A percentile compares a stretch with the other conserved stretches of the same genome.
These are phyloP conservation scores for Sebastes taczanowskii DNA, from an alignment of 2,797 vertebrate species.

Conservation along the genomic window DNA sequence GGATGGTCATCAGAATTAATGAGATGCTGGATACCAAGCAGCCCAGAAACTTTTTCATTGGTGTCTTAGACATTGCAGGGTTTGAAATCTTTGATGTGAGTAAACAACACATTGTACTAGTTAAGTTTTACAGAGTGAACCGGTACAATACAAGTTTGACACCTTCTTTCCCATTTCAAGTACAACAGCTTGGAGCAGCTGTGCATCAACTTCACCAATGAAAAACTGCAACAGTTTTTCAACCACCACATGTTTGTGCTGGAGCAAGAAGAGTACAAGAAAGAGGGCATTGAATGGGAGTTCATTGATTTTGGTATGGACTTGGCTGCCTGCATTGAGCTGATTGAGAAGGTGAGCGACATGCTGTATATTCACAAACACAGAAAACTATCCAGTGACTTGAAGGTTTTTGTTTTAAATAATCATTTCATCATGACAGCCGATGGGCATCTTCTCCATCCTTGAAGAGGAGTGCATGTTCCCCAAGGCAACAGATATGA, in stretches of 20 bases:
- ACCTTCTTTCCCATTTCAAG: neutral
- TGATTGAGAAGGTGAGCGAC: constrained; percentile 86
- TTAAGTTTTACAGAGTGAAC: neutral
- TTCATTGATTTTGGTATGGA: constrained; percentile 87
- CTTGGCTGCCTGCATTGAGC: constrained; percentile 87
- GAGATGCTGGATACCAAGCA: constrained; percentile 87
- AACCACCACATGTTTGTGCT: constrained; percentile 83
- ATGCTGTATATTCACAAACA: neutral
- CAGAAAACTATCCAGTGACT: neutral
- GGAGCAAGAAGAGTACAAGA: constrained; percentile 80
- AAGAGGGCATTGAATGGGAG: constrained; percentile 81
- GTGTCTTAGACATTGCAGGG: constrained; percentile 88
- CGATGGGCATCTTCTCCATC: constrained; percentile 80
- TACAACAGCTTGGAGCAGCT: constrained; percentile 90
- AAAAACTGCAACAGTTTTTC: constrained; percentile 84
- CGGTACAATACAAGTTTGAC: neutral
- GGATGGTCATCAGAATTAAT: constrained; percentile 88
- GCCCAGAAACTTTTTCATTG: constrained; percentile 84
- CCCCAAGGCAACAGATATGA: constrained; percentile 86
- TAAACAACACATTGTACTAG: neutral
- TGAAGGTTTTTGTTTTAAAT: constrained; percentile 47
- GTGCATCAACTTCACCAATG: constrained; percentile 83
- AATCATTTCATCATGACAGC: constrained; percentile 85
- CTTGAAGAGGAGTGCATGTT: constrained; percentile 95
- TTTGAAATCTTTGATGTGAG: constrained; percentile 91